These are phyloP conservation scores for Euzetes globulus DNA, from an alignment of 2,888 invertebrate genomes.

Conservation along the genomic window DNA sequence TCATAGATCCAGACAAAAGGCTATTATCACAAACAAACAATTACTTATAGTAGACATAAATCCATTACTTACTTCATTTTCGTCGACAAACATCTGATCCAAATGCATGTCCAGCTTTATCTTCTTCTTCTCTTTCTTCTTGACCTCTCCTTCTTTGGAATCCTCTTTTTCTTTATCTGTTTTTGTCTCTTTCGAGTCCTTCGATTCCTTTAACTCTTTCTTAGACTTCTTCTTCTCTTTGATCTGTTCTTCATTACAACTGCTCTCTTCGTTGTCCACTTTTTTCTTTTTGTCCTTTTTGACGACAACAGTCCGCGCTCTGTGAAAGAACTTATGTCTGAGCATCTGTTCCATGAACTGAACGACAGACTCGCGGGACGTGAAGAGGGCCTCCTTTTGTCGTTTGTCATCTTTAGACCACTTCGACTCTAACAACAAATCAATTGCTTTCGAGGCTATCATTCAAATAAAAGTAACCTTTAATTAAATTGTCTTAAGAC, in stretches of 20 bases:
- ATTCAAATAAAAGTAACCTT: slow-evolving; percentile 24
- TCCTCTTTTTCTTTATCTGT: slow-evolving; percentile 41
- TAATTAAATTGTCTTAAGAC: slow-evolving; percentile 28
- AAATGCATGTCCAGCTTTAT: slow-evolving; percentile 95
- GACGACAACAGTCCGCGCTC: slow-evolving; percentile 77
- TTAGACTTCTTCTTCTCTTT: slow-evolving; percentile 41
- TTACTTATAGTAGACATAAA: not conserved
- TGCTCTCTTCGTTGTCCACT: slow-evolving; percentile 46
- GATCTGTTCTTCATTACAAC: slow-evolving; percentile 49
- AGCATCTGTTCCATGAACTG: slow-evolving; percentile 75
- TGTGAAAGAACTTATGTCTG: slow-evolving; percentile 87
- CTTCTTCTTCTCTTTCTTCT: slow-evolving; percentile 56
- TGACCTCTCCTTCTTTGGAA: slow-evolving; percentile 42
- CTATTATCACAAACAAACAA: slow-evolving; percentile 35
- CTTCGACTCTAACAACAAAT: slow-evolving; percentile 80
- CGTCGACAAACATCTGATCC: slow-evolving; percentile 87
- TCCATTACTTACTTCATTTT: slow-evolving; percentile 60
- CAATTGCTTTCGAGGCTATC: slow-evolving; percentile 68
- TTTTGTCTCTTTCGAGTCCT: slow-evolving; percentile 42
- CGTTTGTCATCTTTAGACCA: slow-evolving; percentile 59
- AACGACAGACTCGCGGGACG: slow-evolving; percentile 68
- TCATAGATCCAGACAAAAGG: slow-evolving; percentile 96
- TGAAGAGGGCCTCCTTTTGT: slow-evolving; percentile 66
- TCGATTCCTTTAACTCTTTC: slow-evolving; percentile 53
- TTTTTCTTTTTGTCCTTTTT: slow-evolving; percentile 59